Conservation (phyloP, 2,113 vertebrate species). For the Tragelaphus imberbis region DNA sequence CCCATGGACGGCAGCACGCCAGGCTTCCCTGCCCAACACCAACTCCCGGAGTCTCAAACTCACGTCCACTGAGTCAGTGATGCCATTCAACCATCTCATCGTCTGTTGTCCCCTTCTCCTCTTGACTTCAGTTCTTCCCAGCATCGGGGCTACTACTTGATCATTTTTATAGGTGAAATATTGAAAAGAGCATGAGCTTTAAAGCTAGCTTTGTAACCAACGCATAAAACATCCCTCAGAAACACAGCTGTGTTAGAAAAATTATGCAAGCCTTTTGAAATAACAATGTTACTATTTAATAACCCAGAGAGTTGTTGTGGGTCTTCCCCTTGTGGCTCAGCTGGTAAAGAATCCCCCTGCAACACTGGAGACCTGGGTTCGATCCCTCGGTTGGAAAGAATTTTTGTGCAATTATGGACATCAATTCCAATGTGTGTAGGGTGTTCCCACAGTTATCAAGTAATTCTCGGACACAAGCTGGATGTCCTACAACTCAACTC, state of each 20-base stretch:
- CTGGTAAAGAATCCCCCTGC: background rate
- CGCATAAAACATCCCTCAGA: fast-evolving
- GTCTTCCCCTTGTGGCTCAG: background rate
- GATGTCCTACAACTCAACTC: background rate
- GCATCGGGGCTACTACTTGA: background rate
- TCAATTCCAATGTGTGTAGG: too few relatives aligned
- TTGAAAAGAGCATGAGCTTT: background rate
- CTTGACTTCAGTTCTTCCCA: background rate
- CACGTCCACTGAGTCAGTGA: background rate
- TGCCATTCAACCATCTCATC: background rate
- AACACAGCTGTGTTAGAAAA: background rate
- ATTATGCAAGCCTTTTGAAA: background rate
- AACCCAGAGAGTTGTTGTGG: background rate
- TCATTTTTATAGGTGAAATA: fast-evolving
- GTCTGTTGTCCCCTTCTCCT: background rate
- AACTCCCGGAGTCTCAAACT: fast-evolving
- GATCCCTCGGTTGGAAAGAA: background rate
- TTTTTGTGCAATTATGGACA: background rate
- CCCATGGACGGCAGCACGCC: background rate
- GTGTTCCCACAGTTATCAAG: background rate
- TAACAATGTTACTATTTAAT: too few relatives aligned
- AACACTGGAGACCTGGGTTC: background rate
- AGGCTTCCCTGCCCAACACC: background rate
- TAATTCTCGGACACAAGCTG: background rate
- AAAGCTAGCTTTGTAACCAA: background rate